Base-by-base conservation (phyloP, 1,140 invertebrate genomes). In the Drosophila parvula region DNA sequence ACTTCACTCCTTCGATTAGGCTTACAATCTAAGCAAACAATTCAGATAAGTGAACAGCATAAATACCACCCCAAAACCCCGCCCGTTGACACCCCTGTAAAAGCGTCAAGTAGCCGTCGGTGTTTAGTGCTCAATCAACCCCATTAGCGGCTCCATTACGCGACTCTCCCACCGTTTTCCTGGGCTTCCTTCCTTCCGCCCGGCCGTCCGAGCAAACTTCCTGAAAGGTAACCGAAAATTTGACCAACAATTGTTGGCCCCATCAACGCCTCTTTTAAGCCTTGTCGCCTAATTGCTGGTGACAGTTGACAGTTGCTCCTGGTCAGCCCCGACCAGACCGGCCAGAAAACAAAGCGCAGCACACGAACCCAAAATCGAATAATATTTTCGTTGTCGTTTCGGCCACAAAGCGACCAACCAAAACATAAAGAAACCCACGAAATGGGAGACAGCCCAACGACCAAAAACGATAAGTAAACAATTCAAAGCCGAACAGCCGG, bases 331-430 rank as follows among this genome's bases (percentile, higher is more conserved):
- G 50, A 9, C 41, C 64, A 50, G 57, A n/a, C 50, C 38, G 30
- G 28, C 38, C 27, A 53, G 47, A 71, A 70, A 71, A 71, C 50
- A 53, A 64, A 28, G 73, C 51, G 44, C 30, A 38, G 36, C 45
- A 67, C 57, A 59, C 53, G 44, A 59, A 71, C 30, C 61, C 70
- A 78, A 81, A 53, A 86, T 90, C 82, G 79, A 90, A 90, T 83
- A 90, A 90, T 90, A 83, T 90, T 90, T 83, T 90, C 74, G 71
- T 90, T 86, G 79, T 82, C 64, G 76, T 76, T 79, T 74, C 61
- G 67, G 51, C 69, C 74, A 82, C 81, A 80, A 89, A 70, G 79
- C 71, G 63, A 64, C 53, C 55, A 70, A 73, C 55, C 70, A 55
- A 78, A 81, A 75, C 74, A 82, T 56, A 74, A 79, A 63, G 32